These are phyloP conservation scores for Sitophilus oryzae DNA, from an alignment of 1,140 invertebrate genomes.

Conservation along the genomic window DNA sequence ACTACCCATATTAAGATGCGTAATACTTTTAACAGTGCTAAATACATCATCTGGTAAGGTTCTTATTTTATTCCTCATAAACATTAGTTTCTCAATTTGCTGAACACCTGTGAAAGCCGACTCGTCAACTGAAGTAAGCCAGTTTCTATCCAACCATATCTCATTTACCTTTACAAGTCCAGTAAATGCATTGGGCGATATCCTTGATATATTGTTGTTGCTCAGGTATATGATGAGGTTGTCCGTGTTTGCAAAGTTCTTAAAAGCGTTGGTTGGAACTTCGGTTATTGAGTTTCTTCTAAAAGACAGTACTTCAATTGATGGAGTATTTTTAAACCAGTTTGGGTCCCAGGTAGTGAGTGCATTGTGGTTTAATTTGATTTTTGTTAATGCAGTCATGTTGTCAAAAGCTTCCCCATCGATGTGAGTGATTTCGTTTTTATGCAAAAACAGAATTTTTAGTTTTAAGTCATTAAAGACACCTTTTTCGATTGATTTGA, in stretches of 20 bases:
- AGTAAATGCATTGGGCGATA: constrained; percentile 30
- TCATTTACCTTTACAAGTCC: constrained; percentile 28
- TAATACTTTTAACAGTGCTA: constrained; percentile 13
- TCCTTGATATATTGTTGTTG: constrained; percentile 34
- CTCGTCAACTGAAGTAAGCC: constrained; percentile 21
- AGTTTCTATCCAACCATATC: constrained; percentile 36
- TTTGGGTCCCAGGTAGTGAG: constrained; percentile 32
- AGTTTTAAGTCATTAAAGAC: constrained; percentile 38
- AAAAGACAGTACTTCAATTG: constrained; percentile 28
- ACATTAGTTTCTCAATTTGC: constrained; percentile 26
- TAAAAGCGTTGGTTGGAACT: constrained; percentile 32
- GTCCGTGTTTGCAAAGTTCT: constrained; percentile 29
- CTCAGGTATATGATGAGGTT: constrained; percentile 32
- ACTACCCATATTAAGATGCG: constrained; percentile 17
- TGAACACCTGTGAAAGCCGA: constrained; percentile 24
- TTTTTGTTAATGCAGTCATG: constrained; percentile 31
- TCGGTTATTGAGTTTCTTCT: constrained; percentile 31
- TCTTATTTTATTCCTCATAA: constrained; percentile 31
- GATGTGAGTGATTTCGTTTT: constrained; percentile 36
- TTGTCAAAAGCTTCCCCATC: constrained; percentile 37
- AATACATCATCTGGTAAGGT: constrained; percentile 19
- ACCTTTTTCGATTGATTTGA: constrained; percentile 30
- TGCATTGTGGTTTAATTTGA: constrained; percentile 36
- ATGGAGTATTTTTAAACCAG: constrained; percentile 37
- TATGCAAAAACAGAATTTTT: constrained; percentile 30